These are phyloP conservation scores for Strigops habroptila DNA, from an alignment of 2,113 vertebrate genomes.

Conservation along the genomic window DNA sequence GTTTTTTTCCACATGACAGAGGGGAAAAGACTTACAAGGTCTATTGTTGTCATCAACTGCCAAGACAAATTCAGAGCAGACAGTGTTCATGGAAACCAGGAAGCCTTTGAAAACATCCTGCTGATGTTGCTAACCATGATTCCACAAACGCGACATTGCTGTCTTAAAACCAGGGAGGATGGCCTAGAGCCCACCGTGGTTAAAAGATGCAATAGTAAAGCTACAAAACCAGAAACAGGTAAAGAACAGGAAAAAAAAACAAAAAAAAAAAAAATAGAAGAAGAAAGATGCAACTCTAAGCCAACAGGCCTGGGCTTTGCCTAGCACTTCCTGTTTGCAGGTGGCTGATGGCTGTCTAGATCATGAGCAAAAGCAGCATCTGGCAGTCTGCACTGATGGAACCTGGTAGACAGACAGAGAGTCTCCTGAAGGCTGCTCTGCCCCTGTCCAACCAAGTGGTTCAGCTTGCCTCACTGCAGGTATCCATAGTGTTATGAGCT, in stretches of 20 bases:
- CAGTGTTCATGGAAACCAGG: not conserved
- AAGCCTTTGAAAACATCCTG: not conserved
- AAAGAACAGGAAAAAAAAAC: not conserved
- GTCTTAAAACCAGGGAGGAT: not conserved
- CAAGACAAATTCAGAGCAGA: not conserved
- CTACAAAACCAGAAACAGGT: not conserved
- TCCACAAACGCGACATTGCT: not conserved
- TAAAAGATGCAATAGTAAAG: not conserved
- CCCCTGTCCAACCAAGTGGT: not conserved
- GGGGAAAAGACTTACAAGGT: not conserved
- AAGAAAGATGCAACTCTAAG: not conserved
- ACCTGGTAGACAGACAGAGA: not conserved
- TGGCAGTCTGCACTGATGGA: not conserved
- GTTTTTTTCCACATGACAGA: not conserved
- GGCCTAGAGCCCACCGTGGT: not conserved
- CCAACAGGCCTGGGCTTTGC: not conserved
- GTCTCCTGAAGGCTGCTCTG: not conserved
- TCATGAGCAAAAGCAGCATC: not conserved
- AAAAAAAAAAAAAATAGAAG: not conserved
- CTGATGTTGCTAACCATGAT: not conserved
- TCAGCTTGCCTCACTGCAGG: not conserved
- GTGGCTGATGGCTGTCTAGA: not conserved
- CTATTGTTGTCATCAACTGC: not conserved
- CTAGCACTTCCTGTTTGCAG: not conserved
- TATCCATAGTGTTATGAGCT: not conserved